Conservation (phyloP, 2,888 invertebrate genomes). For the Blastobasis adustella region DNA sequence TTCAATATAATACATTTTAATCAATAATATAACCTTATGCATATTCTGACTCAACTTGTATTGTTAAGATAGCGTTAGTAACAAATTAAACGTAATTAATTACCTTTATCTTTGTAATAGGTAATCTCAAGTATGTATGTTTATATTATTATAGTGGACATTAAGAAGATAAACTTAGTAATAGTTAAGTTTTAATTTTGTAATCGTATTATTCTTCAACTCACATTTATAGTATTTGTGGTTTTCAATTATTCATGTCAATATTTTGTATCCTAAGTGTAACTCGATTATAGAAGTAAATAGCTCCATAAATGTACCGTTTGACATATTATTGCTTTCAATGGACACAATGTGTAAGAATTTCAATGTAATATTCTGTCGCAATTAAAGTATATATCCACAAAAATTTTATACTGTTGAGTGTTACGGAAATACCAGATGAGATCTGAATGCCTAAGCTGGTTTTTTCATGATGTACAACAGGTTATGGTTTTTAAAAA, state of each 20-base stretch:
- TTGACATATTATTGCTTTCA: conserved; percentile 54
- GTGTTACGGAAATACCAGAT: conserved; percentile 8
- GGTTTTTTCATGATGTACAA: no score
- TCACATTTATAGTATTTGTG: conserved; percentile 33
- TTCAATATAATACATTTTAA: not conserved
- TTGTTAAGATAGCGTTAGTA: conserved; percentile 42
- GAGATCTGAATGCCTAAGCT: no score
- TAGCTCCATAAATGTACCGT: conserved; percentile 49
- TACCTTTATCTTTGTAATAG: conserved; percentile 33
- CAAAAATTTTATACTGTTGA: conserved; percentile 23
- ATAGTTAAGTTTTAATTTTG: conserved; percentile 34
- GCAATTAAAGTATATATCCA: conserved; percentile 62
- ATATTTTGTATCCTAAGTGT: conserved; percentile 52
- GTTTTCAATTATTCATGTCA: conserved; percentile 63
- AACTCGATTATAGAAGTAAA: conserved; percentile 46
- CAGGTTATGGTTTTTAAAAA: no score
- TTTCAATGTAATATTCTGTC: conserved; percentile 65
- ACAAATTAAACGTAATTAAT: conserved; percentile 45
- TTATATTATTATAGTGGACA: conserved; percentile 38
- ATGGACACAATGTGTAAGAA: conserved; percentile 49
- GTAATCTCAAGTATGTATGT: conserved; percentile 43
- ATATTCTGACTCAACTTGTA: conserved; percentile 27
- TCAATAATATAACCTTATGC: not conserved
- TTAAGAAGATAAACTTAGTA: conserved; percentile 33
- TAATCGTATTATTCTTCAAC: conserved; percentile 33